Evolutionary conservation across 2,888 invertebrate genomes (phyloP).

Genomic region (Eristalinus sepulchralis): DNA sequence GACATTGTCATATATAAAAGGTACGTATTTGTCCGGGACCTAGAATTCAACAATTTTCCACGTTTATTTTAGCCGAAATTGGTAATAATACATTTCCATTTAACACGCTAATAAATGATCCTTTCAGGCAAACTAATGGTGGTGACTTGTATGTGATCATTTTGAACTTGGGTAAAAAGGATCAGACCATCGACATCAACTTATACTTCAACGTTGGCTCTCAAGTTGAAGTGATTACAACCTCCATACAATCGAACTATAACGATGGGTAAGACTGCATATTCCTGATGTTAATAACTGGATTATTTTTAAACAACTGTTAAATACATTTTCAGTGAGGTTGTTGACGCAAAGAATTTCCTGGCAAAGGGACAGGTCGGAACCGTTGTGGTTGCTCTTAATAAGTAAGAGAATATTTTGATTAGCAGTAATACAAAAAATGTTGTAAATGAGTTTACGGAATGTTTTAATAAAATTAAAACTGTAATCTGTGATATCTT

Average conservation of each 20-base stretch:
- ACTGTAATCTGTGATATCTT: not conserved
- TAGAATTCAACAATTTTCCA: not conserved
- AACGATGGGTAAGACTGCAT: constrained; percentile 75
- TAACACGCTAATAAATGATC: not conserved
- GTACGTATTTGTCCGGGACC: constrained; percentile 63
- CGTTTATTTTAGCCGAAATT: not conserved
- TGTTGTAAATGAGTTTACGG: not conserved
- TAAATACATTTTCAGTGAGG: constrained; percentile 72
- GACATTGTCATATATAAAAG: constrained; percentile 78
- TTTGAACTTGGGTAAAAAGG: constrained; percentile 82
- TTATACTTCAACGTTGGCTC: constrained; percentile 74
- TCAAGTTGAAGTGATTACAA: constrained; percentile 78
- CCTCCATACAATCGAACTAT: constrained; percentile 77
- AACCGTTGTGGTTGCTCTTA: constrained; percentile 76
- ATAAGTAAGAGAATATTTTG: not conserved
- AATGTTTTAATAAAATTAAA: not conserved
- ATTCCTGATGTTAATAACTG: not conserved
- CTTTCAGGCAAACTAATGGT: constrained; percentile 74
- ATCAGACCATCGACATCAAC: constrained; percentile 81
- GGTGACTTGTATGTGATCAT: constrained; percentile 80
- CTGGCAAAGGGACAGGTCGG: constrained; percentile 76
- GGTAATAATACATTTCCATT: too few relatives aligned
- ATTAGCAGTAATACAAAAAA: too few relatives aligned
- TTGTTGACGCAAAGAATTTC: constrained; percentile 74
- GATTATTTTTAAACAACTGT: not conserved